Percentiles rank a stretch among this genome's conserved stretches.
These are phyloP conservation scores for Drosophila ohnishii DNA, from an alignment of 1,140 invertebrate genomes.

Conservation along the genomic window DNA sequence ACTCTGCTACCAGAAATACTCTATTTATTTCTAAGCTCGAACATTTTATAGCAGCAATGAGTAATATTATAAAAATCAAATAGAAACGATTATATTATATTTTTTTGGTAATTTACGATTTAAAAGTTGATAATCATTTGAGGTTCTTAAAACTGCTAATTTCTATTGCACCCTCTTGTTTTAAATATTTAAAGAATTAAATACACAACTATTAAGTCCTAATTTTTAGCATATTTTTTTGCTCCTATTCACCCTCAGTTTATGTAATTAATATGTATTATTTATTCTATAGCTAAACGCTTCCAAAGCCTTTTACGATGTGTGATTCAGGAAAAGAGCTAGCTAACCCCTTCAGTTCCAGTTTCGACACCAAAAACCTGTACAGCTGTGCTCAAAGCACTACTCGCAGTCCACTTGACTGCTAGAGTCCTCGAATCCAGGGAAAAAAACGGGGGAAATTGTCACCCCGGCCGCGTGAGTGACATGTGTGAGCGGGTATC, in stretches of 20 bases:
- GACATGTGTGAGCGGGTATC: slow-evolving; percentile 28
- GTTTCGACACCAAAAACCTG: not conserved
- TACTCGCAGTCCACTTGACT: slow-evolving; percentile 20
- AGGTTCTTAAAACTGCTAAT: not conserved
- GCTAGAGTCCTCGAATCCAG: slow-evolving; percentile 7
- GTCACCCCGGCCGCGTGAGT: slow-evolving; percentile 21
- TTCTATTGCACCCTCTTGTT: not conserved
- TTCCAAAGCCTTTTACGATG: not conserved
- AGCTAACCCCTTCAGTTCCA: not conserved
- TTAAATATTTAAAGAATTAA: not conserved
- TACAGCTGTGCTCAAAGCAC: slow-evolving; percentile 23
- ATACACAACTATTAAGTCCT: not conserved
- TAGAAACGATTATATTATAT: too few relatives aligned
- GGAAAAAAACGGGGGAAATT: slow-evolving; percentile 15
- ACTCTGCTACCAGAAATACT: too few relatives aligned
- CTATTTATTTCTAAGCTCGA: too few relatives aligned
- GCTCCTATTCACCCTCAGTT: not conserved
- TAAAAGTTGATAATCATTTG: not conserved
- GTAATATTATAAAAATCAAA: too few relatives aligned
- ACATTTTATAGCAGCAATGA: too few relatives aligned
- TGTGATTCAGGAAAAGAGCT: too few relatives aligned
- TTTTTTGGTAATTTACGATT: too few relatives aligned
- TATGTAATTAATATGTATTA: not conserved
- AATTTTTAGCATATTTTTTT: not conserved
- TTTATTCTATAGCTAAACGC: not conserved